phyloP scores from a whole-genome alignment of 2,797 vertebrate species.

The Eutrigla gurnardus region DNA sequence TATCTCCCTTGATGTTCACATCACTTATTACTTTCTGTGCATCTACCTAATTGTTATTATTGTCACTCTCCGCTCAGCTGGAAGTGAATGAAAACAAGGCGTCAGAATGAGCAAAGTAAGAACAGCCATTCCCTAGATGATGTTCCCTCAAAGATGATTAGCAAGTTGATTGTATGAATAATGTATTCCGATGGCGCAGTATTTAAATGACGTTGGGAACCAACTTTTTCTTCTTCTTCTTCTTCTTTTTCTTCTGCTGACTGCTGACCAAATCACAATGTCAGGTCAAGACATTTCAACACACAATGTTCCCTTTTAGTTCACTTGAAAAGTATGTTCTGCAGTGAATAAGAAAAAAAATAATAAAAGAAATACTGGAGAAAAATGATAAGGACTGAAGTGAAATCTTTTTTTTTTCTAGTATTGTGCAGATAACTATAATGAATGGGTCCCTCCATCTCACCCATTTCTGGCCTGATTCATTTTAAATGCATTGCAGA shows the following conservation, averaged over 20 bases:
- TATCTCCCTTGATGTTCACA: slow-evolving; percentile 26
- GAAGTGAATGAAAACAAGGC: slow-evolving; percentile 65
- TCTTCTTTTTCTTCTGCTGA: slow-evolving; percentile 2
- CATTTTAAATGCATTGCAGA: slow-evolving; percentile 62
- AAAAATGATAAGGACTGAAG: slow-evolving; percentile 46
- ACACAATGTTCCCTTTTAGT: slow-evolving; percentile 33
- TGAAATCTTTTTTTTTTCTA: slow-evolving; percentile 36
- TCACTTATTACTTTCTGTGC: slow-evolving; percentile 45
- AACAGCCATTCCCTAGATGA: slow-evolving; percentile 69
- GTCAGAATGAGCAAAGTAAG: slow-evolving; percentile 64
- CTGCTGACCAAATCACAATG: slow-evolving; percentile 39
- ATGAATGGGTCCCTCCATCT: slow-evolving; percentile 59
- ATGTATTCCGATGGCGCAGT: slow-evolving; percentile 65
- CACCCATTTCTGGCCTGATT: slow-evolving; percentile 51
- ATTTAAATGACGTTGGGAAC: slow-evolving; percentile 60
- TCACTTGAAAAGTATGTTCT: slow-evolving; percentile 30
- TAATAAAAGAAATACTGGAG: slow-evolving; percentile 14
- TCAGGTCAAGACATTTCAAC: slow-evolving; percentile 41
- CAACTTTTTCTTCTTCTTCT: slow-evolving; percentile 6
- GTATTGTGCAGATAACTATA: slow-evolving; percentile 55
- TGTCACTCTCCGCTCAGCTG: slow-evolving; percentile 69
- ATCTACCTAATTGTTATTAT: slow-evolving; percentile 68
- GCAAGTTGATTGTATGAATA: slow-evolving; percentile 80
- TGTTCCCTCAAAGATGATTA: slow-evolving; percentile 73
- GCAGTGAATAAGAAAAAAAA: not conserved